These are phyloP conservation scores for Lepidocyrtinus sp. DNA, from an alignment of 2,888 invertebrate species.

Conservation along the genomic window DNA sequence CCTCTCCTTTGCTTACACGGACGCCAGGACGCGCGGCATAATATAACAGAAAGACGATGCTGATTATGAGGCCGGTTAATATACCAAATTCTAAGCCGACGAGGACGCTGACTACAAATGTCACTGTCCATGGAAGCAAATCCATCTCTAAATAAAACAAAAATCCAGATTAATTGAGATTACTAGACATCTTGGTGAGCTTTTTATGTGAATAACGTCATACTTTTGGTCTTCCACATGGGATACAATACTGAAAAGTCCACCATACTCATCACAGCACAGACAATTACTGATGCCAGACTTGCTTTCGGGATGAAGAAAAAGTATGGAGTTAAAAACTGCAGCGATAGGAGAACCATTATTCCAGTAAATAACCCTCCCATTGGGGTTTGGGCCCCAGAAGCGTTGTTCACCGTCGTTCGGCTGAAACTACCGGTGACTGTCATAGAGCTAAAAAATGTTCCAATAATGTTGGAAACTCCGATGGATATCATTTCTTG, in stretches of 20 bases:
- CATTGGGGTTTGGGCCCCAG: constrained; percentile 73
- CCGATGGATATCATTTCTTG: constrained; percentile 73
- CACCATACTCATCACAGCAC: constrained; percentile 81
- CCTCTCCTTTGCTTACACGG: constrained; percentile 82
- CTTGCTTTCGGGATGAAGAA: constrained; percentile 88
- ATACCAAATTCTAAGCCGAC: constrained; percentile 91
- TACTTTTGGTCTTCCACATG: constrained; percentile 88
- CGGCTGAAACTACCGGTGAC: constrained; percentile 74
- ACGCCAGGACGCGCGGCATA: constrained; percentile 91
- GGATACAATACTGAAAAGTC: constrained; percentile 78
- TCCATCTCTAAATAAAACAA: constrained; percentile 81
- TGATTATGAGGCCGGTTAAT: constrained; percentile 84
- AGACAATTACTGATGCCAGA: constrained; percentile 88
- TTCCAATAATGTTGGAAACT: constrained; percentile 73
- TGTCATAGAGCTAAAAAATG: constrained; percentile 72
- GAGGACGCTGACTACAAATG: constrained; percentile 87
- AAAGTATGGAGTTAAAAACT: constrained; percentile 89
- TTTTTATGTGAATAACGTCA: constrained; percentile 71
- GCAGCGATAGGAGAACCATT: constrained; percentile 87
- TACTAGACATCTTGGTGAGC: neutral
- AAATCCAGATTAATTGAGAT: neutral
- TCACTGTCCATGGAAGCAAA: constrained; percentile 87
- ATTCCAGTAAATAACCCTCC: constrained; percentile 84
- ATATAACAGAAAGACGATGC: constrained; percentile 87
- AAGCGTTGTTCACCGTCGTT: constrained; percentile 74